These are phyloP conservation scores for Phortica okadai DNA, from an alignment of 2,888 invertebrate genomes.

Conservation along the genomic window DNA sequence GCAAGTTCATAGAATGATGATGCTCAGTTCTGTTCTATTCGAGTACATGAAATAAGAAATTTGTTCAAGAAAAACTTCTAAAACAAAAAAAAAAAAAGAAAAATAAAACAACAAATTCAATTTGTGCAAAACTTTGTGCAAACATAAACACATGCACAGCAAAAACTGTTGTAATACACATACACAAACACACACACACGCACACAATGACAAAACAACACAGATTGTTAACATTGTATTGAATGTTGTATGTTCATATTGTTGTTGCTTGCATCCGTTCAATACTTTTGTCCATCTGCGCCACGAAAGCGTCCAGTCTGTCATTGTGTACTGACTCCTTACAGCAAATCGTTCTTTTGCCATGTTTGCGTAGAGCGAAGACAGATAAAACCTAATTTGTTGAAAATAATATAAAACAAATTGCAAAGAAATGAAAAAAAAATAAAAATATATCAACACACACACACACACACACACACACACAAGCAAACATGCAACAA, in stretches of 20 bases:
- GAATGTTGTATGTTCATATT: constrained; percentile 28
- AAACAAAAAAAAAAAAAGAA: constrained; percentile 13
- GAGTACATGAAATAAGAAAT: background rate
- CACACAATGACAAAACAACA: constrained; percentile 27
- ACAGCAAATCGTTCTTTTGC: background rate
- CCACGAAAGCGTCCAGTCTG: background rate
- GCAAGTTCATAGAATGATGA: background rate
- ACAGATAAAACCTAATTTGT: constrained; percentile 62
- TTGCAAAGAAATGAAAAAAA: constrained; percentile 2
- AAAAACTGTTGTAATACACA: constrained; percentile 20
- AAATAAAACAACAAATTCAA: constrained; percentile 53
- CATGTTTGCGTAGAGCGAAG: constrained; percentile 18
- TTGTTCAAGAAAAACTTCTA: constrained; percentile 3
- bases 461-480: background rate
- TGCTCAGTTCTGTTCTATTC: background rate
- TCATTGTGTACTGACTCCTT: background rate
- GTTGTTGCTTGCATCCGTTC: constrained; percentile 21
- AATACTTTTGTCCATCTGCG: constrained; percentile 12
- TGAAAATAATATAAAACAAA: constrained; percentile 58
- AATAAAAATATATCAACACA: constrained; percentile 22
- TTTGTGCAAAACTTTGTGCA: constrained; percentile 60
- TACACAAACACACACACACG: constrained; percentile 26
- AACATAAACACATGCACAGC: constrained; percentile 42
- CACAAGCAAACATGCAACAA: constrained; percentile 22
- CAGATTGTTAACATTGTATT: constrained; percentile 48